phyloP scores from a whole-genome alignment of 1,140 invertebrate genomes.

The Pteromalus puparum region DNA sequence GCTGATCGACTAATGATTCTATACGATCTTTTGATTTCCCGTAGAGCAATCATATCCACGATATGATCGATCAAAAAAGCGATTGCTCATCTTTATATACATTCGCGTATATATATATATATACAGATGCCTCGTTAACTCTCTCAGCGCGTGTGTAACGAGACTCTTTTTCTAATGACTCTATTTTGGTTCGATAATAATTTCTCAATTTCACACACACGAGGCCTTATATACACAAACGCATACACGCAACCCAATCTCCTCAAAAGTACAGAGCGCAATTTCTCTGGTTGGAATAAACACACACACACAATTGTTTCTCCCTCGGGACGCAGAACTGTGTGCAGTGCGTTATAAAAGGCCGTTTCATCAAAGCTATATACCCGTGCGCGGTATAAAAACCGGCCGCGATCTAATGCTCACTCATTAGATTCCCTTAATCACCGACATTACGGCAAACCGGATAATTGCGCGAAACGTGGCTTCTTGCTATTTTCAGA shows the following conservation, averaged over 20 bases:
- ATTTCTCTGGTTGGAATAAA: too few species aligned
- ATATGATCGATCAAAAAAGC: too few species aligned
- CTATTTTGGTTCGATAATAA: not conserved
- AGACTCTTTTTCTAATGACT: not conserved
- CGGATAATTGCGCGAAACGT: constrained; percentile 64
- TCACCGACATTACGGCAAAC: constrained; percentile 69
- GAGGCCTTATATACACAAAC: too few species aligned
- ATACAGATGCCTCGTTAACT: too few species aligned
- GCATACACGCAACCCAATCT: too few species aligned
- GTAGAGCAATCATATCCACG: too few species aligned
- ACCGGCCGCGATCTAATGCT: constrained; percentile 64
- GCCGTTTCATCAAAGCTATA: constrained; percentile 28
- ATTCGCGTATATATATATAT: too few species aligned
- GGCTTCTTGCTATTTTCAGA: constrained; percentile 41
- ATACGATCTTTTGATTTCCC: too few species aligned
- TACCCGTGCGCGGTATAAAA: constrained; percentile 48
- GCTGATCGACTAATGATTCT: too few species aligned
- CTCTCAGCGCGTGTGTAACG: too few species aligned
- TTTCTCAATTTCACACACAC: not conserved
- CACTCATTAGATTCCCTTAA: constrained; percentile 71
- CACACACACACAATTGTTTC: not conserved
- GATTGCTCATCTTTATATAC: too few species aligned
- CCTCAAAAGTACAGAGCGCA: too few species aligned
- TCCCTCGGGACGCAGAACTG: not conserved
- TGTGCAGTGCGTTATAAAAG: not conserved